Percentiles rank a stretch among this genome's conserved stretches.
phyloP scores from a whole-genome alignment of 1,140 invertebrate species.

The Papilio dardanus region DNA sequence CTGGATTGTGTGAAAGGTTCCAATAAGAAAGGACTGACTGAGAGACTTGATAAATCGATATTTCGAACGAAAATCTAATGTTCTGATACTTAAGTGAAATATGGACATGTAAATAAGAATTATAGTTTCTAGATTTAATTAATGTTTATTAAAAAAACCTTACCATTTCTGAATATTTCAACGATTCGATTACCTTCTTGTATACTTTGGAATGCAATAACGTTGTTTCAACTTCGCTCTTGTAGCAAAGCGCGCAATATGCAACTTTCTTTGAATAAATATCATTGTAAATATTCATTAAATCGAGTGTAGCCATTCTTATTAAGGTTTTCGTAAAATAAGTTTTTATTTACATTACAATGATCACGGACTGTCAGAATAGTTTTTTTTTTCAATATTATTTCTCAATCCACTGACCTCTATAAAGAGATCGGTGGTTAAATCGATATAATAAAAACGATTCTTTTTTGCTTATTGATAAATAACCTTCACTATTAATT shows the following conservation, averaged over 20 bases:
- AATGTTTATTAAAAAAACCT: not conserved
- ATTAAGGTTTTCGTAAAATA: not conserved
- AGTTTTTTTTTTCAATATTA: no score
- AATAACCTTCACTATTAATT: no score
- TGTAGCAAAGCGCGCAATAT: not conserved
- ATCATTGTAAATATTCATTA: not conserved
- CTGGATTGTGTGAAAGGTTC: no score
- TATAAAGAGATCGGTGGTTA: no score
- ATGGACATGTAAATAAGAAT: not conserved
- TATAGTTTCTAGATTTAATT: not conserved
- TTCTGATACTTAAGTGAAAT: not conserved
- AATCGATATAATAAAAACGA: no score
- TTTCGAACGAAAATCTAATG: no score
- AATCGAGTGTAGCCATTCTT: not conserved
- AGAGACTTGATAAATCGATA: no score
- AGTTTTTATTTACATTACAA: not conserved
- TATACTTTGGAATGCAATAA: not conserved
- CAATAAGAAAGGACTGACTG: no score
- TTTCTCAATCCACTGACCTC: no score
- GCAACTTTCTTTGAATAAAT: not conserved
- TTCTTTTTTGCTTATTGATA: no score
- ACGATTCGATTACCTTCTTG: not conserved
- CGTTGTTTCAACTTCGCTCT: not conserved
- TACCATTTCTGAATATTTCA: not conserved
- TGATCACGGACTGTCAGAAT: not conserved